Evolutionary conservation across 2,113 vertebrate genomes (phyloP).

Genomic region (Silurus glanis): DNA sequence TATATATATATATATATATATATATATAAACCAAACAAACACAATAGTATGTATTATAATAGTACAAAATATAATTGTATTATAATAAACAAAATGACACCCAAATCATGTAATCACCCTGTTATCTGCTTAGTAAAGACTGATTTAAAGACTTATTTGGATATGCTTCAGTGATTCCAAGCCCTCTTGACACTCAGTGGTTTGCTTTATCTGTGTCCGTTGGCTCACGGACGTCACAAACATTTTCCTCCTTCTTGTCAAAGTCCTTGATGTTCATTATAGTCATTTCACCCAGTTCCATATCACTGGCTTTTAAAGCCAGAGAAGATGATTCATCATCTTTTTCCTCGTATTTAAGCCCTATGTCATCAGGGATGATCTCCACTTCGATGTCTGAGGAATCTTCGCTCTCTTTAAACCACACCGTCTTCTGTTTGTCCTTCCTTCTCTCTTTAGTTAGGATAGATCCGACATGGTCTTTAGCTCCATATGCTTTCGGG

Average conservation of each 20-base stretch:
- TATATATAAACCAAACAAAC: too few relatives aligned
- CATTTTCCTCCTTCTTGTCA: slow-evolving; percentile 1
- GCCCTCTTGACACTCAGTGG: slow-evolving; percentile 13
- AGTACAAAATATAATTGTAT: too few relatives aligned
- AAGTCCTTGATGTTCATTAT: slow-evolving; percentile 43
- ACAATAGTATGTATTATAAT: too few relatives aligned
- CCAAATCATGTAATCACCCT: not conserved
- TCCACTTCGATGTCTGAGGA: slow-evolving; percentile 78
- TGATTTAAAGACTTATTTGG: slow-evolving; percentile 1
- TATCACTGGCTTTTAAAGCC: slow-evolving; percentile 38
- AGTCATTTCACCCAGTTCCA: slow-evolving; percentile 49
- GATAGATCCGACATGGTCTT: slow-evolving; percentile 61
- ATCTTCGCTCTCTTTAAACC: slow-evolving; percentile 80
- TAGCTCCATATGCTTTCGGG: slow-evolving; percentile 35
- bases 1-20: too few relatives aligned
- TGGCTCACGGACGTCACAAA: slow-evolving; percentile 36
- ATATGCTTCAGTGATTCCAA: not conserved
- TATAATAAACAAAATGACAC: not conserved
- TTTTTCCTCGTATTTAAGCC: slow-evolving; percentile 61
- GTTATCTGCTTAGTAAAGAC: not conserved
- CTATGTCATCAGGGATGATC: slow-evolving; percentile 74
- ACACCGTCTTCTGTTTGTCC: slow-evolving; percentile 76
- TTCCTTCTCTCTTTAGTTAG: slow-evolving; percentile 69
- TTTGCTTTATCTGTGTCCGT: slow-evolving; percentile 35
- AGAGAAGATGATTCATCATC: slow-evolving; percentile 61